These are phyloP conservation scores for Lepeophtheirus salmonis DNA, from an alignment of 1,140 invertebrate genomes.

Conservation along the genomic window DNA sequence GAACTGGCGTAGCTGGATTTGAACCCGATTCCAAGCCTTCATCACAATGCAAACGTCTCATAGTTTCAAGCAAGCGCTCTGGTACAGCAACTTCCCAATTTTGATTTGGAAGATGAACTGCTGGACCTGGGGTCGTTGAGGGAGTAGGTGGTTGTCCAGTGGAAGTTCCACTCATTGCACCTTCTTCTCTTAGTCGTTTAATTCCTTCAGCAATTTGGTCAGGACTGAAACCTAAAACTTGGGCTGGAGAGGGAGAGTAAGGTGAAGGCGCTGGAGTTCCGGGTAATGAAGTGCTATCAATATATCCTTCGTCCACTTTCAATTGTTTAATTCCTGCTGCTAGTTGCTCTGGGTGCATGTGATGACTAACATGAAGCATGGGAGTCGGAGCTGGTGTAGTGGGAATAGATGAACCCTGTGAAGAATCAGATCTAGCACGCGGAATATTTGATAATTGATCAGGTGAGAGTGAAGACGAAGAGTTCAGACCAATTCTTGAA, in stretches of 20 bases:
- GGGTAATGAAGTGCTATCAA: slow-evolving; percentile 1
- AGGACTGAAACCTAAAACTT: background rate
- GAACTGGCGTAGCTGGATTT: slow-evolving; percentile 12
- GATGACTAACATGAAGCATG: background rate
- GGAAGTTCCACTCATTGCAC: background rate
- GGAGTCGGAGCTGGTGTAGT: slow-evolving; percentile 15
- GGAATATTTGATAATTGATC: slow-evolving; percentile 8
- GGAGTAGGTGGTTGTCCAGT: slow-evolving; percentile 9
- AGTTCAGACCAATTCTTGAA: background rate
- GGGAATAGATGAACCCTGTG: background rate
- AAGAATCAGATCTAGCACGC: background rate
- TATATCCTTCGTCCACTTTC: slow-evolving; percentile 10
- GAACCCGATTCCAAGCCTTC: slow-evolving; percentile 9
- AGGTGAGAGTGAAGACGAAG: background rate
- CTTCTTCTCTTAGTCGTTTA: slow-evolving; percentile 4
- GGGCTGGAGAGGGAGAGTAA: background rate
- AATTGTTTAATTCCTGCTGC: slow-evolving; percentile 5
- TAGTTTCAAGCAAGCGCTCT: slow-evolving; percentile 8
- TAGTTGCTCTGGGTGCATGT: slow-evolving; percentile 10
- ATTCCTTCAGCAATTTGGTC: slow-evolving; percentile 14
- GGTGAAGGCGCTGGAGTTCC: slow-evolving; percentile 10
- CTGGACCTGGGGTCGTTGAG: slow-evolving; percentile 4
- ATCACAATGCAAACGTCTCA: slow-evolving; percentile 1
- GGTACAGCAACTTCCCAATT: background rate
- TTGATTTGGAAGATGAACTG: background rate